Percentiles rank a stretch among this genome's conserved stretches.
These are phyloP conservation scores for Echinarachnius parma DNA, from an alignment of 53 echinoderm and acorn worm species.

Conservation along the genomic window DNA sequence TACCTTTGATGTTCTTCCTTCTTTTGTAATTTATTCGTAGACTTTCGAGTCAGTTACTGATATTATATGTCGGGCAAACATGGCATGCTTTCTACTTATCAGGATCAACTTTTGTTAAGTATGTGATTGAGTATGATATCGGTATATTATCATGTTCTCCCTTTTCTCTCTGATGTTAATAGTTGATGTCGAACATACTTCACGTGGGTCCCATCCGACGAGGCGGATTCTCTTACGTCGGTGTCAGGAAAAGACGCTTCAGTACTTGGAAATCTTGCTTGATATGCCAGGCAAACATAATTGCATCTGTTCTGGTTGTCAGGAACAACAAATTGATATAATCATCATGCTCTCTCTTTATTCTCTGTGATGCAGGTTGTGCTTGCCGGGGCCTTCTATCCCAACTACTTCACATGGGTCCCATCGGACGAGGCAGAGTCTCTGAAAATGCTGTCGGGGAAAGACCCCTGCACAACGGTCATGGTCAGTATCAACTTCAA, in stretches of 20 bases:
- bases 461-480: constrained; percentile 95
- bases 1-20: too few relatives aligned
- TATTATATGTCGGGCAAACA: too few relatives aligned
- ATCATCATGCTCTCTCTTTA: neutral
- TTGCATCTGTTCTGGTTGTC: too few relatives aligned
- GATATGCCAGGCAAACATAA: too few relatives aligned
- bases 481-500: constrained; percentile 89
- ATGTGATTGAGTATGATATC: too few relatives aligned
- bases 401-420: constrained; percentile 77
- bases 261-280: too few relatives aligned
- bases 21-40: too few relatives aligned
- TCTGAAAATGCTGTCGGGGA: constrained; percentile 73
- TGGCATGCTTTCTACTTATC: too few relatives aligned
- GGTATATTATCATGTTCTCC: too few relatives aligned
- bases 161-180: too few relatives aligned
- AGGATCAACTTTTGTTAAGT: too few relatives aligned
- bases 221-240: constrained; percentile 70
- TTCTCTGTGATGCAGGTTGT: constrained; percentile 65
- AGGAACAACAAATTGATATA: neutral
- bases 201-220: constrained; percentile 63
- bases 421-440: constrained; percentile 82
- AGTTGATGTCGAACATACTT: constrained; percentile 93
- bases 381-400: constrained; percentile 92
- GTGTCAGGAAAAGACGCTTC: constrained; percentile 90
- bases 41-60: too few relatives aligned